Evolutionary conservation across 1,140 invertebrate genomes (phyloP), one percentile per base, ranked within the genome.

Genomic region (Littorina saxatilis): DNA sequence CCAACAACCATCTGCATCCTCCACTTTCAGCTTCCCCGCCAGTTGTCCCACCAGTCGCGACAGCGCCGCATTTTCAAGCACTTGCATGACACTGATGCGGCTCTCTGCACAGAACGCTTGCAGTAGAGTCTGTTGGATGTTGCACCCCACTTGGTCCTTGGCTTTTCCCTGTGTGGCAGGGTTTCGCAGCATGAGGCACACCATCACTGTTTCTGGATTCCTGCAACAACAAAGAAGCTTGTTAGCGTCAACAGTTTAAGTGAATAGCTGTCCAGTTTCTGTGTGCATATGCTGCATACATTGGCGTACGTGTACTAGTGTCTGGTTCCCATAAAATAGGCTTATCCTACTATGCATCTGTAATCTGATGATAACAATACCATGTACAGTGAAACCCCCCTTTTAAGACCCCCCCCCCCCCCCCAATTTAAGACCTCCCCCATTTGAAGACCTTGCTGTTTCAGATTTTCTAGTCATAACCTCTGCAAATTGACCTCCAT

Each of bases 91-190:
- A 1, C 40, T 50, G 40, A 73, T 73, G 40, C 20, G 40, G 40
- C 37, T 73, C 43, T 73, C 70, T 4, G 40, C 20, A 35, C 70
- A 73, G 40, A 73, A 73, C 17, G 70, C 70, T 52, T 73, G 39
- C 39, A 73, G 40, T 4, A 73, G 70, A 7, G 70, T 73, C 40
- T 73, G 70, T n/a, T 73, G 70, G 39, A 73, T 73, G 43, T 73
- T 50, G 70, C 43, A 23, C 5, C 5, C 70, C 0, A 35, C 70
- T 23, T 27, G 15, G 40, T 73, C 70, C 37, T n/a, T n/a, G 23
- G 17, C 35, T 23, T 68, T 13, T 39, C 70, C 43, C n/a, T 0
- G 23, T 11, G 70, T 9, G 27, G 70, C 11, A 43, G 40, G n/a
- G 7, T n/a, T 29, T 27, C 32, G 70, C 39, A 73, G 70, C 40